Conservation (phyloP, 2,888 invertebrate species). For the Mactromeris polynyma region DNA sequence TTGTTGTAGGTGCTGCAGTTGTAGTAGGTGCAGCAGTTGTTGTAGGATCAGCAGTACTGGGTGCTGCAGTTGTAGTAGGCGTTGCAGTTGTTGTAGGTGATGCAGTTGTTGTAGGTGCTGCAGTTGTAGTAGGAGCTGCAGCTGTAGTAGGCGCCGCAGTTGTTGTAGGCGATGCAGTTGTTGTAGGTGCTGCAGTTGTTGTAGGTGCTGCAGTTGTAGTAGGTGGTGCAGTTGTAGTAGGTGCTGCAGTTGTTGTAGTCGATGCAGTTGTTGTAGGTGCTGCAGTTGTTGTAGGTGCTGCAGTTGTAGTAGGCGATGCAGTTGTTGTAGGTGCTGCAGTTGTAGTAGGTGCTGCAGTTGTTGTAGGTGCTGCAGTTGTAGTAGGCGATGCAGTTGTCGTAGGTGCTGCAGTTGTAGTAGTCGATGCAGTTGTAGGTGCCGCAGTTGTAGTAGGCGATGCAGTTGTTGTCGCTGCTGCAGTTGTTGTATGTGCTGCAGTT, state of each 20-base stretch:
- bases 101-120: background rate
- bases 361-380: no score
- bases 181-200: background rate
- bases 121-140: slow-evolving; percentile 26
- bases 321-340: background rate
- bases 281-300: background rate
- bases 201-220: background rate
- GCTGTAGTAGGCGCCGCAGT: slow-evolving; percentile 13
- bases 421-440: no score
- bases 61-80: background rate
- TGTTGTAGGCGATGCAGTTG: no score
- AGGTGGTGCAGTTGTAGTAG: no score
- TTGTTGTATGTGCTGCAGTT: no score
- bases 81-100: background rate
- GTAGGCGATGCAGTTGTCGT: no score
- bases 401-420: no score
- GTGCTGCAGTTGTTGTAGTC: no score
- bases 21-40: background rate
- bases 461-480: background rate
- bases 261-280: no score
- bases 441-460: background rate
- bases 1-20: background rate
- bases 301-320: background rate
- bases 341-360: no score
- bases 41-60: background rate